phyloP scores from a whole-genome alignment of 2,113 vertebrate genomes.

The Vombatus ursinus region DNA sequence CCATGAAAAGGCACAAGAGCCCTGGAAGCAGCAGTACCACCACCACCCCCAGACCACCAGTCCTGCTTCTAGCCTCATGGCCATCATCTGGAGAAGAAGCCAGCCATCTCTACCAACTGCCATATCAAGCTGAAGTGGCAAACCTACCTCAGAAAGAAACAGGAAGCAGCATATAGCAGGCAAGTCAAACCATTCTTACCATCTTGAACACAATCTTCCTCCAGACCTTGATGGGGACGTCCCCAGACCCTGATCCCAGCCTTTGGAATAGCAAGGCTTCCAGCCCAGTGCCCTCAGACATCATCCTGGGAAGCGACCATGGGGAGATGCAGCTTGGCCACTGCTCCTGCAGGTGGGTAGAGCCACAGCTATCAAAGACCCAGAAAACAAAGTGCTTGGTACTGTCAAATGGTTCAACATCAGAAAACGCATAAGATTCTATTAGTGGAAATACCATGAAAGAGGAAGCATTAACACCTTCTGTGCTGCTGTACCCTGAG shows the following conservation, averaged over 20 bases:
- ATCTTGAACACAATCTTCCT: not conserved
- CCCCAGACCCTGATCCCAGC: not conserved
- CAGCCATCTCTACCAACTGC: not conserved
- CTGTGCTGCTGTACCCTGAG: not conserved
- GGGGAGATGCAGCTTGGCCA: not conserved
- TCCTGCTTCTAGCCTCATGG: not conserved
- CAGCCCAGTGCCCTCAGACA: not conserved
- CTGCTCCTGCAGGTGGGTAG: not conserved
- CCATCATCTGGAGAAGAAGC: not conserved
- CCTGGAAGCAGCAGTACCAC: not conserved
- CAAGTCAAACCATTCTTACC: not conserved
- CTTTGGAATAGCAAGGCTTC: not conserved
- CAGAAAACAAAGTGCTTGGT: not conserved
- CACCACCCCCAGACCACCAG: not conserved
- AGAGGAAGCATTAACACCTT: not conserved
- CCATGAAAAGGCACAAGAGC: not conserved
- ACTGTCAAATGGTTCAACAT: not conserved
- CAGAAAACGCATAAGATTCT: not conserved
- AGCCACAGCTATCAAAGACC: not conserved
- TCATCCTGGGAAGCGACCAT: not conserved
- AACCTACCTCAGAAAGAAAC: not conserved
- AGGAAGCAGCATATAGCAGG: not conserved
- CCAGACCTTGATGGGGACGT: not conserved
- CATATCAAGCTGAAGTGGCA: not conserved
- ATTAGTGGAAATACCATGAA: not conserved